phyloP scores from a whole-genome alignment of 2,113 vertebrate genomes.

The Scytalopus superciliaris region DNA sequence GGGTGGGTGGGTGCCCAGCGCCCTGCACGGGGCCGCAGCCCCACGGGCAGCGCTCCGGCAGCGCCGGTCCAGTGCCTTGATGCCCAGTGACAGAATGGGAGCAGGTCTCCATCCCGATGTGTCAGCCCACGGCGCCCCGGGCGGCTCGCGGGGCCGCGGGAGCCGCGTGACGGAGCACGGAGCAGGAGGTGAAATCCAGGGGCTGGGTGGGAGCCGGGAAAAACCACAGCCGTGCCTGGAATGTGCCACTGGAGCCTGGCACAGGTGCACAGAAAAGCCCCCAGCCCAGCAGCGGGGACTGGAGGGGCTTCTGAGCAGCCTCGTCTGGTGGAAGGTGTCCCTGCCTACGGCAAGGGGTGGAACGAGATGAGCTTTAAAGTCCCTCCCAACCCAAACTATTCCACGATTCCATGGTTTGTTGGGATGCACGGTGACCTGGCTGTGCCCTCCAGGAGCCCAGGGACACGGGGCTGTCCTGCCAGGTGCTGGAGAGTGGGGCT shows the following conservation, averaged over 20 bases:
- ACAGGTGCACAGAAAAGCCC: fast-evolving
- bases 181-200: fast-evolving
- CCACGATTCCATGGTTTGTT: fast-evolving
- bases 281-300: fast-evolving
- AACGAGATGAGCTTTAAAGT: not conserved
- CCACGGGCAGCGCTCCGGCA: not conserved
- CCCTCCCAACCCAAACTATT: not conserved
- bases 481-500: fast-evolving
- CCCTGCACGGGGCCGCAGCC: not conserved
- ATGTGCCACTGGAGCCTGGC: not conserved
- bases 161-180: fast-evolving
- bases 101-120: slow-evolving; percentile 20
- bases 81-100: slow-evolving; percentile 60
- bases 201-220: not conserved
- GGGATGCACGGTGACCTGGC: fast-evolving
- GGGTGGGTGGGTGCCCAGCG: not conserved
- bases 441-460: not conserved
- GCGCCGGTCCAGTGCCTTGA: slow-evolving; percentile 11
- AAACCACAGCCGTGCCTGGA: fast-evolving
- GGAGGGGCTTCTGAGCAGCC: not conserved
- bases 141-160: not conserved
- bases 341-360: not conserved
- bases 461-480: not conserved
- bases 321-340: not conserved
- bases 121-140: not conserved